These are phyloP conservation scores for Tor tambroides DNA, from an alignment of 2,113 vertebrate species.

Conservation along the genomic window DNA sequence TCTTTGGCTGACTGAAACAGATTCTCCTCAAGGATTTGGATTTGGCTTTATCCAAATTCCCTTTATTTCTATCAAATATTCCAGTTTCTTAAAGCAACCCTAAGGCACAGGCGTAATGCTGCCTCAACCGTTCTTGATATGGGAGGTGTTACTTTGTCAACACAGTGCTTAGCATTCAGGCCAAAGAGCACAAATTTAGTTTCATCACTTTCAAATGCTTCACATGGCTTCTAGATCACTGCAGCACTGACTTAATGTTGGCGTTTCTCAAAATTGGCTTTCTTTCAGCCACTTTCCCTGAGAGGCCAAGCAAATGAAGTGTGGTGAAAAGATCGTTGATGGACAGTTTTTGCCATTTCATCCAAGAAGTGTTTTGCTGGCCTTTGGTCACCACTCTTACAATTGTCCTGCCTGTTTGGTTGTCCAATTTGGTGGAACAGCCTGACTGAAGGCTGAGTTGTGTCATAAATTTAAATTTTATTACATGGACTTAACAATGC, in stretches of 20 bases:
- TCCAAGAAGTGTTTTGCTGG: neutral
- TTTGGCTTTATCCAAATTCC: neutral
- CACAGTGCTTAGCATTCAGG: neutral
- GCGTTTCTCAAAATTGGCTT: slow-evolving; percentile 2
- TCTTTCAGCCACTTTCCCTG: neutral
- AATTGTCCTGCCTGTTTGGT: neutral
- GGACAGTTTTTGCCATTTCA: neutral
- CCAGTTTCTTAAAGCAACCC: neutral
- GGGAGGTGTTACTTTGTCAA: neutral
- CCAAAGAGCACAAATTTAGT: neutral
- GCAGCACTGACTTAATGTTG: neutral
- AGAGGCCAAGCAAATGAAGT: neutral
- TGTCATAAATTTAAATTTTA: neutral
- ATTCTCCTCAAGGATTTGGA: slow-evolving; percentile 5
- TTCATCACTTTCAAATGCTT: slow-evolving; percentile 2
- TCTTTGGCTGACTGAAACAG: neutral
- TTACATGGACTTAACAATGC: neutral
- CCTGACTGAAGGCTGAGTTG: neutral
- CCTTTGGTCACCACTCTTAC: neutral
- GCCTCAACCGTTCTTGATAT: neutral
- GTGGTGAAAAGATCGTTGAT: neutral
- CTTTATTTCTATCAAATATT: neutral
- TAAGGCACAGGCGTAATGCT: neutral
- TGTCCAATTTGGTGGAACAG: neutral
- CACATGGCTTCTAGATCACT: neutral